These are phyloP conservation scores for Megaustenia siamemsis DNA, from an alignment of 2,888 invertebrate species.

Conservation along the genomic window DNA sequence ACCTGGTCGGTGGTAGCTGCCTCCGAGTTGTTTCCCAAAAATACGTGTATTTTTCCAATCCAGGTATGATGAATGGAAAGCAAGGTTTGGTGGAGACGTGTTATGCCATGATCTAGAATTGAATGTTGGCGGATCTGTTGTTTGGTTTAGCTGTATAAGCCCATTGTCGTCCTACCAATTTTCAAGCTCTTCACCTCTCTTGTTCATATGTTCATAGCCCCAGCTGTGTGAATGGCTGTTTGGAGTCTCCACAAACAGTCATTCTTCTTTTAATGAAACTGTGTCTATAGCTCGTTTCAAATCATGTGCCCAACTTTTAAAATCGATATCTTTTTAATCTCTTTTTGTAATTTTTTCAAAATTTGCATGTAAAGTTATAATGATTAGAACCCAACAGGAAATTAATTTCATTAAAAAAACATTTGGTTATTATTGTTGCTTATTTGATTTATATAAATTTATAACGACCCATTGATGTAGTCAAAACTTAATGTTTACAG, in stretches of 20 bases:
- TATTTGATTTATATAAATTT: no score
- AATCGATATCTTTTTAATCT: no score
- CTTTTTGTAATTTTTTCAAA: no score
- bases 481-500: no score
- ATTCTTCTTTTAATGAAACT: neutral
- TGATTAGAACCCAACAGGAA: no score
- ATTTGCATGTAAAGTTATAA: no score
- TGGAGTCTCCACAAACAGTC: slow-evolving; percentile 23
- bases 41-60: neutral
- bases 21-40: slow-evolving; percentile 50
- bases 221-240: slow-evolving; percentile 37
- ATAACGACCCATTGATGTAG: no score
- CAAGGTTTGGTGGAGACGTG: no score
- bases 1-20: slow-evolving; percentile 47
- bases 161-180: slow-evolving; percentile 17
- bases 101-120: neutral
- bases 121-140: slow-evolving; percentile 24
- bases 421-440: no score
- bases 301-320: no score
- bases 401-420: no score
- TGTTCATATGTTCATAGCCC: slow-evolving; percentile 39
- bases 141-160: slow-evolving; percentile 23
- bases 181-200: slow-evolving; percentile 41
- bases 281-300: no score
- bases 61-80: neutral